Base-by-base conservation (phyloP, 2,888 invertebrate genomes). In the Trypoxylon attenuatum region DNA sequence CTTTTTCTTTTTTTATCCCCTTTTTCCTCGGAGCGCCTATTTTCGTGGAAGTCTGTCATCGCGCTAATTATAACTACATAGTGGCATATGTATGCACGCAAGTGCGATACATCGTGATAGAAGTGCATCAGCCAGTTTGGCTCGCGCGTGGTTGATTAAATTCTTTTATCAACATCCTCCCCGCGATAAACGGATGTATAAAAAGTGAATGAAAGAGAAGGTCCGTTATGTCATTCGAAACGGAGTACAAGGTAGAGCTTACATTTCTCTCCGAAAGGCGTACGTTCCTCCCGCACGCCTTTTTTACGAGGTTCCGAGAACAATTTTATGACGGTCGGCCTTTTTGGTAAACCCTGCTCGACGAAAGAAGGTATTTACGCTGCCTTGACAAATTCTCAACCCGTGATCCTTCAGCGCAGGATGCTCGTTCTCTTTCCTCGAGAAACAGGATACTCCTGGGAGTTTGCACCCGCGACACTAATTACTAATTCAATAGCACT, bases 101-200 rank as follows among this genome's bases (percentile, higher is more conserved):
- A n/a, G n/a, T n/a, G n/a, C n/a, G n/a, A n/a, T n/a, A n/a, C n/a
- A n/a, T 43, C 10, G 56, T 10, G 22, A 23, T 53, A 52, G 56
- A 54, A 52, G 38, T 18, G 41, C 27, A 22, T 27, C 4, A 25
- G 29, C 25, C 54, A 51, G 45, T 41, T 49, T 69, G n/a, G n/a
- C n/a, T 46, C 41, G 42, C 46, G 57, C 56, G 33, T 23, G 27
- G 38, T 22, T 53, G 69, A 69, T 74, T 71, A 69, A 62, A 59
- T 61, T 53, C 39, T 39, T 59, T 66, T 74, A 74, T 74, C 74
- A 61, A 71, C 74, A 71, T 74, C 74, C 74, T 62, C 61, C n/a
- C 60, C 45, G 22, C 19, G 69, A 72, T 67, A 72, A 75, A 46
- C 29, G 8, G n/a, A 25, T 39, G 42, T 4, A 6, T 16, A 45